These are phyloP conservation scores for Hypomecis atomaria DNA, from an alignment of 2,888 invertebrate genomes.

Conservation along the genomic window DNA sequence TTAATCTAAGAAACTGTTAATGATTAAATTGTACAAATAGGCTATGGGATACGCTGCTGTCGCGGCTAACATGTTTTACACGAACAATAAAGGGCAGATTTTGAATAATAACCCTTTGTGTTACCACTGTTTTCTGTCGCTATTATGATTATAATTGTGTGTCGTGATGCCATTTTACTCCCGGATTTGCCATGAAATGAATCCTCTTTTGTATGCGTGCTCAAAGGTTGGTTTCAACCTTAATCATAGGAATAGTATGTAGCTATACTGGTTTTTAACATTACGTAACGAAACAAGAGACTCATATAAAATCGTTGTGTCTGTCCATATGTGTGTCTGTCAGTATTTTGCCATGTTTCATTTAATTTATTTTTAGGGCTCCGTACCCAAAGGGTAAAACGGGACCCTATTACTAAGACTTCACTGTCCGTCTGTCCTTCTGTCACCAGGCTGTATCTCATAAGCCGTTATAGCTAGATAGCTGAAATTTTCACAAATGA, in stretches of 20 bases:
- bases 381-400: no score
- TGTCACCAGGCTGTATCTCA: no score
- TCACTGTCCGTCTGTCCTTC: no score
- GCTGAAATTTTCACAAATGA: no score
- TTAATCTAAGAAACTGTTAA: constrained; percentile 15
- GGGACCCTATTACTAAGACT: no score
- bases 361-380: no score
- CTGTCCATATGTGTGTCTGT: no score
- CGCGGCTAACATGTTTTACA: constrained; percentile 76
- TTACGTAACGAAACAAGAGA: no score
- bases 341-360: no score
- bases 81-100: constrained; percentile 77
- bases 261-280: no score
- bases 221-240: constrained; percentile 16
- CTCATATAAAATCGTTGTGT: no score
- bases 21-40: constrained; percentile 25
- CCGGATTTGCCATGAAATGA: constrained; percentile 36
- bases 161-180: constrained; percentile 50
- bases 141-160: constrained; percentile 64
- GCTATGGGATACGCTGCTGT: constrained; percentile 65
- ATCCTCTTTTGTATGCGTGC: constrained; percentile 26
- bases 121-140: constrained; percentile 63
- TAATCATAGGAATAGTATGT: constrained; percentile 14
- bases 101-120: constrained; percentile 76
- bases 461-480: no score